Percentiles rank a stretch among this genome's conserved stretches.
These are phyloP conservation scores for Anguilla obscura DNA, from an alignment of 2,797 vertebrate species.

Conservation along the genomic window DNA sequence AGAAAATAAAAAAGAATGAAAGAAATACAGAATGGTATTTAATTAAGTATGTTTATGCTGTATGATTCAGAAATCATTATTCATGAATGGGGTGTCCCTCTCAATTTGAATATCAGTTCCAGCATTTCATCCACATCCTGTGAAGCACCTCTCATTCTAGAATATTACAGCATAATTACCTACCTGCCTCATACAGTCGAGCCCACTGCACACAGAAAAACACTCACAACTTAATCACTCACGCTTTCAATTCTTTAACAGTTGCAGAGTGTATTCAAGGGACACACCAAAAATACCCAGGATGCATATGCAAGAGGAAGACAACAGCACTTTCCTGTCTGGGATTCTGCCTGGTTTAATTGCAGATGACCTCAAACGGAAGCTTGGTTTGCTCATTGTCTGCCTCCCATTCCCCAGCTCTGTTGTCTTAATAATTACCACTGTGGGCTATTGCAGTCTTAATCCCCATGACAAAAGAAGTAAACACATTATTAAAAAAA, in stretches of 20 bases:
- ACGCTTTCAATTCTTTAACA: not conserved
- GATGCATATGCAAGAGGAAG: not conserved
- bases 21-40: not conserved
- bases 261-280: not conserved
- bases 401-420: not conserved
- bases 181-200: not conserved
- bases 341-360: not conserved
- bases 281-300: not conserved
- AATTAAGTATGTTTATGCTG: not conserved
- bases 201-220: not conserved
- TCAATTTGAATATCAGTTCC: not conserved
- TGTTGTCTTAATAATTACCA: not conserved
- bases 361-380: conserved; percentile 10
- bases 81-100: not conserved
- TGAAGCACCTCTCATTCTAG: not conserved
- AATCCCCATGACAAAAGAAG: too few relatives aligned
- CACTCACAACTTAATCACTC: too few relatives aligned
- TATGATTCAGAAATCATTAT: not conserved
- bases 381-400: not conserved
- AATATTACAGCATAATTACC: not conserved
- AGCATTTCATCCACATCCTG: not conserved
- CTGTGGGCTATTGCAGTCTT: not conserved
- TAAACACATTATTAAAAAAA: not conserved
- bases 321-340: not conserved
- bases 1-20: not conserved